Evolutionary conservation across 1,140 invertebrate species (phyloP), one percentile per base, ranked within the genome.

Genomic region (Melipona quadrifasciata): DNA sequence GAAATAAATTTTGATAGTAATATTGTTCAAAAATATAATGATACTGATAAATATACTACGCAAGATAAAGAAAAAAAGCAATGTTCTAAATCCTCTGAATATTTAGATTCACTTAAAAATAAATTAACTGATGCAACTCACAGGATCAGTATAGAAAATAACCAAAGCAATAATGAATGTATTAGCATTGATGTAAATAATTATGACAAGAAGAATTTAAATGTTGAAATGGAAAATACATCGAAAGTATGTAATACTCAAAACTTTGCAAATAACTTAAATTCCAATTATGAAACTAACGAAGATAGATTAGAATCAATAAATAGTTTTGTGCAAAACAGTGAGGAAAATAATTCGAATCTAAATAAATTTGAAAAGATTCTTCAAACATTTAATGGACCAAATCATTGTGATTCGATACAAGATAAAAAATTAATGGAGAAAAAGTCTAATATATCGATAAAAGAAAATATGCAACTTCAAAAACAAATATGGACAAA

Each of bases 151-250:
- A 73, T 75, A 79, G 80, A 85, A 71, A 80, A 85, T 73, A 82
- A 91, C 73, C 86, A 92, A 91, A 90, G 84, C 73, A 84, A 89
- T 91, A 84, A 82, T 31, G 83, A 89, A 79, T 83, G 61, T 86
- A 79, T 83, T 84, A 80, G 73, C 47, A 70, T 24, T 10, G 64
- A 85, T 55, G 51, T 76, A 71, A 90, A 80, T 82, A 75, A 58
- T 51, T 79, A 53, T 31, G 68, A 75, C 16, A 84, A 85, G 8
- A 83, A 85, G n/a, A 64, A 81, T 39, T 67, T 71, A 57, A 80
- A 39, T 51, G 24, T 6, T 14, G 84, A 85, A 67, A 34, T 72
- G 2, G 85, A 84, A 31, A 76, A 55, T 64, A 31, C 57, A 34
- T 67, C 24, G 47, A 55, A 73, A 67, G 31, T 21, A 16, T 77